These are phyloP conservation scores for Panurus biarmicus DNA, from an alignment of 2,113 vertebrate species.

Conservation along the genomic window DNA sequence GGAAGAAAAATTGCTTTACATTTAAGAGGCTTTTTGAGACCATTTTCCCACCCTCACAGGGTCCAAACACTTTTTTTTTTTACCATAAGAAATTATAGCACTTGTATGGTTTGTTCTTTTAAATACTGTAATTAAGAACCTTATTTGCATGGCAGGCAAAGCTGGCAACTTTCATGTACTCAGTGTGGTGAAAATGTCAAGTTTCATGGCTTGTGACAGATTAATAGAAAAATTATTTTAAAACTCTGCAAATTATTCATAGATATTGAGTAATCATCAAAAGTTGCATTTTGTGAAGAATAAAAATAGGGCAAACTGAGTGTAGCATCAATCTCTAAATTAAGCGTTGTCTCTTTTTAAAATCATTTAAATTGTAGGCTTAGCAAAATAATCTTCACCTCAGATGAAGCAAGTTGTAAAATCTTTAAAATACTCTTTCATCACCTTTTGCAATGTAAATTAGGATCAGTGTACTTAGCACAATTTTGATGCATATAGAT, in stretches of 20 bases:
- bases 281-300: slow-evolving; percentile 32
- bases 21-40: background rate
- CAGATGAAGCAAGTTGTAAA: slow-evolving; percentile 2
- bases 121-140: slow-evolving; percentile 42
- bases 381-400: slow-evolving; percentile 43
- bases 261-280: slow-evolving; percentile 46
- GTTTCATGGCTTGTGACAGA: slow-evolving; percentile 45
- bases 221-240: slow-evolving; percentile 59
- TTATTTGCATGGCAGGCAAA: slow-evolving; percentile 42
- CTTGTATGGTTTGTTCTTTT: slow-evolving; percentile 9
- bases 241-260: slow-evolving; percentile 46
- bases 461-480: background rate
- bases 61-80: background rate
- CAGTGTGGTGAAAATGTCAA: slow-evolving; percentile 49
- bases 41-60: background rate
- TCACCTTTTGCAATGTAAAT: background rate
- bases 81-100: background rate
- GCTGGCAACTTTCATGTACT: slow-evolving; percentile 37
- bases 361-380: slow-evolving; percentile 23
- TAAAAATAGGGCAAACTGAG: slow-evolving; percentile 42
- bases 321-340: slow-evolving; percentile 24
- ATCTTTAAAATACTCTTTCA: slow-evolving; percentile 4
- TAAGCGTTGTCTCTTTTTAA: background rate
- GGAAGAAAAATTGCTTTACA: background rate
- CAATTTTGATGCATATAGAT: background rate